Evolutionary conservation across 2,888 invertebrate genomes (phyloP), one percentile per base, ranked within the genome.

Genomic region (Eretmocerus hayati): DNA sequence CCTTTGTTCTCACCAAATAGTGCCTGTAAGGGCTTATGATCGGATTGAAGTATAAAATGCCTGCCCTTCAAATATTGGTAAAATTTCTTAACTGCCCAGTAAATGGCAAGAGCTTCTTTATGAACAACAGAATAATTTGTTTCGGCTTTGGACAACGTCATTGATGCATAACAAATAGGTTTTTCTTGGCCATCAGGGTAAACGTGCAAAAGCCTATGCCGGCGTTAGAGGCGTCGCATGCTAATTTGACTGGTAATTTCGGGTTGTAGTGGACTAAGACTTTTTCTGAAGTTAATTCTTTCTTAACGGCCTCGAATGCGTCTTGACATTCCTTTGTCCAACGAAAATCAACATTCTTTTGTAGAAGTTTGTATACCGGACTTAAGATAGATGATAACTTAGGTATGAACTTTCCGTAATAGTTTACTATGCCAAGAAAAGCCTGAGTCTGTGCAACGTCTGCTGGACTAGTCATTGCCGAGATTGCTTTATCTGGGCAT

Each of bases 11-110:
- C 62, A 3, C 59, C 62, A 48, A 64, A 62, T 5, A 63, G 36
- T 1, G 59, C 58, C 43, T 59, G 49, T 21, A 64, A 52, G 5
- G 62, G 63, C 44, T 64, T 64, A 46, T 67, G 65, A 50, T 68
- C 64, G 0, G 59, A 57, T n/a, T 51, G 44, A 2, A 66, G 44
- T 3, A 50, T 57, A 56, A 68, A 67, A 22, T 55, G 44, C 4
- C 55, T 54, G 3, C 66, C 66, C 32, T 58, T 54, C 41, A 68
- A 55, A 61, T 65, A 69, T 45, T 66, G 62, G 53, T 64, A 61
- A 50, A 65, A 65, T 35, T 60, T 61, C 26, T 55, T 60, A 4
- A 63, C 56, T 3, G 56, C 60, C 58, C 62, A 67, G 50, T 58
- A 62, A 42, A 69, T 62, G 9, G 64, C 63, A 20, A 68, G 52